phyloP scores from a whole-genome alignment of 2,113 vertebrate species.

The Mormyrus iriodes region DNA sequence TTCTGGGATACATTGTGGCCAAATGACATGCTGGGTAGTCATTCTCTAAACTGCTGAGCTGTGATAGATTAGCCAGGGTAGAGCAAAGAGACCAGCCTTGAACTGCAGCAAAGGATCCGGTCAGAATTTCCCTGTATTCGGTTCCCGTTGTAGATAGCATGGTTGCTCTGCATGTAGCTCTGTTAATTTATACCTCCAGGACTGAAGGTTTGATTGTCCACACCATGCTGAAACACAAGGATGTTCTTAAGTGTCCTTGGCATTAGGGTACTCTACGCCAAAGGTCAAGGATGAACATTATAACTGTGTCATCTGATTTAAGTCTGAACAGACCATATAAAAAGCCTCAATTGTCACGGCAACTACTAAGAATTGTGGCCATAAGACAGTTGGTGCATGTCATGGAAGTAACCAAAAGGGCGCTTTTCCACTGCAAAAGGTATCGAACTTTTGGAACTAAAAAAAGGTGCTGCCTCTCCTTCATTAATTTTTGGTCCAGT shows the following conservation, averaged over 20 bases:
- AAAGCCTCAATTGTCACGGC: neutral
- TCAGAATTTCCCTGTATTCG: neutral
- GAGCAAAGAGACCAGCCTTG: neutral
- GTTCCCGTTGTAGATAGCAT: neutral
- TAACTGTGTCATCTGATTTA: neutral
- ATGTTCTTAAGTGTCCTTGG: neutral
- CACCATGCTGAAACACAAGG: neutral
- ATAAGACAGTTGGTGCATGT: neutral
- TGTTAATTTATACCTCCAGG: neutral
- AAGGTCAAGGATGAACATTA: neutral
- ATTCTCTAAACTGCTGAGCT: neutral
- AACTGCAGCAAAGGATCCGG: neutral
- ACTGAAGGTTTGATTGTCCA: neutral
- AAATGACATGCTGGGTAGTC: neutral
- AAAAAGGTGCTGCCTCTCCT: neutral
- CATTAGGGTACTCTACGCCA: neutral
- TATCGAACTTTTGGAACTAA: neutral
- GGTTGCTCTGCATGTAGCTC: neutral
- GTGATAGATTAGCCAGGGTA: neutral
- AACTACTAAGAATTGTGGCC: neutral
- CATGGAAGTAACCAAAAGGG: neutral
- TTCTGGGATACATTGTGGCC: neutral
- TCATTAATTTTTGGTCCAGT: neutral
- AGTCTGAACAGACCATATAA: neutral
- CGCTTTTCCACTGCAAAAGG: neutral